Conservation (phyloP, 2,797 vertebrate species). For the Silurus aristotelis region DNA sequence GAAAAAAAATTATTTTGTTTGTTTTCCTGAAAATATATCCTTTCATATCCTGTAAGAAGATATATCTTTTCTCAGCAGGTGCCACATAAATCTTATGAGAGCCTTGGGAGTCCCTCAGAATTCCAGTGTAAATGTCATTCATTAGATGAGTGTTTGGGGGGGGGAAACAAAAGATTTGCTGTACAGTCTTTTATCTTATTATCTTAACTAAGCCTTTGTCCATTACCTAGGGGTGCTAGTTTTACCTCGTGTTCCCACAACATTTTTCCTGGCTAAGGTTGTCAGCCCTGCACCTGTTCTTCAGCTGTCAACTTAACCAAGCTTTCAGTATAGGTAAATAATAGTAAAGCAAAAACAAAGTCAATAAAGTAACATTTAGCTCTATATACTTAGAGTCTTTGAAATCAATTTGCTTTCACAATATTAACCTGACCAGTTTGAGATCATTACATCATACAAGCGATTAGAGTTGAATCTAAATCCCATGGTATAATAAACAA, state of each 20-base stretch:
- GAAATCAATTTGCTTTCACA: background rate
- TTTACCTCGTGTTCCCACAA: slow-evolving; percentile 35
- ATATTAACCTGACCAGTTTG: background rate
- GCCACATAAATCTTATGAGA: background rate
- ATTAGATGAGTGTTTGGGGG: background rate
- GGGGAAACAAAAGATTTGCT: slow-evolving; percentile 15
- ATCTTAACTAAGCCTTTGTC: slow-evolving; percentile 22
- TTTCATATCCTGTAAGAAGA: slow-evolving; percentile 15
- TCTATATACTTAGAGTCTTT: background rate
- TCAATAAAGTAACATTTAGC: background rate
- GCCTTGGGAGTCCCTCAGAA: background rate
- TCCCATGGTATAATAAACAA: background rate
- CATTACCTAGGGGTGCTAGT: slow-evolving; percentile 22
- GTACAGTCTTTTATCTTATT: slow-evolving; percentile 22
- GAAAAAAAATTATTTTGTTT: background rate
- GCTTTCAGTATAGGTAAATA: background rate
- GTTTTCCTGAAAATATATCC: slow-evolving; percentile 21
- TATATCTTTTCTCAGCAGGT: slow-evolving; percentile 2
- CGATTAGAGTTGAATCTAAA: background rate
- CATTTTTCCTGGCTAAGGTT: slow-evolving; percentile 7
- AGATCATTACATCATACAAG: background rate
- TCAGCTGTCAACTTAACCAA: slow-evolving; percentile 15
- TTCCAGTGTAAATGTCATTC: background rate
- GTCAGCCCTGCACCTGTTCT: slow-evolving; percentile 27
- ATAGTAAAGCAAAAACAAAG: background rate